Conservation (phyloP, 2,797 vertebrate genomes). For the Alauda arvensis region DNA sequence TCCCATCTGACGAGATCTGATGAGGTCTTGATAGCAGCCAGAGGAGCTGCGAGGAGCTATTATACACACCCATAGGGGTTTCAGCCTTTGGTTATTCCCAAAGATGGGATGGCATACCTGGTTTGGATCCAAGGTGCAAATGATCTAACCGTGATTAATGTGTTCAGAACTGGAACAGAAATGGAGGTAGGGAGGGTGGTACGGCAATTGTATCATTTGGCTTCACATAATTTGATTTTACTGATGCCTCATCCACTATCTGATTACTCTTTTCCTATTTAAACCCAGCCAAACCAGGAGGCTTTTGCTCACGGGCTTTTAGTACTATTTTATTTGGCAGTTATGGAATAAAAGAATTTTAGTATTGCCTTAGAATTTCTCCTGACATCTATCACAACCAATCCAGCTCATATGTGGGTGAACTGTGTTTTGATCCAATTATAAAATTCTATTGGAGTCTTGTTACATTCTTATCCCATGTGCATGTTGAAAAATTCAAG, state of each 20-base stretch:
- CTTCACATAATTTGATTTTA: slow-evolving; percentile 35
- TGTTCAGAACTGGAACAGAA: not conserved
- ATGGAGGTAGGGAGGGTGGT: not conserved
- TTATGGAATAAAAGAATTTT: slow-evolving; percentile 57
- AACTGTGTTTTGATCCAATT: slow-evolving; percentile 63
- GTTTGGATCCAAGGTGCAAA: not conserved
- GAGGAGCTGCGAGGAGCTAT: not conserved
- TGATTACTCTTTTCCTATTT: slow-evolving; percentile 38
- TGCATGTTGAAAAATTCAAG: slow-evolving; percentile 48
- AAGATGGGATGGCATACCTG: not conserved
- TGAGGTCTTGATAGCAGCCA: not conserved
- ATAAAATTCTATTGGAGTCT: slow-evolving; percentile 52
- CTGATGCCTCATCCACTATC: slow-evolving; percentile 32
- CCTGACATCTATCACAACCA: slow-evolving; percentile 62
- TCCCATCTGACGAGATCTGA: not conserved
- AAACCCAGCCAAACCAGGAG: slow-evolving; percentile 34
- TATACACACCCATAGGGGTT: not conserved
- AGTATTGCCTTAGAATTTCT: slow-evolving; percentile 56
- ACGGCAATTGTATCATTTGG: not conserved
- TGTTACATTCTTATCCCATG: slow-evolving; percentile 51
- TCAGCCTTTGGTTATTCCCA: not conserved
- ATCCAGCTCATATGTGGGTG: slow-evolving; percentile 55
- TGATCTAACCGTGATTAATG: not conserved
- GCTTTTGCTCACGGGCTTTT: slow-evolving; percentile 52
- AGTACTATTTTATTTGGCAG: slow-evolving; percentile 58